Evolutionary conservation across 2,888 invertebrate genomes (phyloP), one percentile per base, ranked within the genome.

Genomic region (Diploptera punctata): DNA sequence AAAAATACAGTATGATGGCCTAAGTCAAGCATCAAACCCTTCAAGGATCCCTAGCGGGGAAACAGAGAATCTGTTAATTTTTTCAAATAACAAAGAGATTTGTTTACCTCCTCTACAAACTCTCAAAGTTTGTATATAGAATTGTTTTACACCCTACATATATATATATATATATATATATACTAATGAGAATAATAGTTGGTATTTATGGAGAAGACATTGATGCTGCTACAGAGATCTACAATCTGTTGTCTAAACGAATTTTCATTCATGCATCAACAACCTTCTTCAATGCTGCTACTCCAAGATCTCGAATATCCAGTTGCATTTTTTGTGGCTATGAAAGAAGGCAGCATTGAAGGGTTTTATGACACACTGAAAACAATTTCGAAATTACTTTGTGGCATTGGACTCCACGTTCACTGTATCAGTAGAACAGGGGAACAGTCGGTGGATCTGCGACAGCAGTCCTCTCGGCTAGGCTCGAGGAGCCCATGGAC

Each of bases 251-350:
- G 77, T 99, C 99, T 0, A 96, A 98, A 81, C 89, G 93, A 78
- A 98, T 94, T 86, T 99, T 99, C 81, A 99, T 98, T 0, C 99
- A 99, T 84, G 99, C 98, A 2, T 97, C 98, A 31, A 98, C 99
- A 0, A 99, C 99, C 0, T 87, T 99, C 38, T 99, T 98, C 82
- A 93, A 97, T 76, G 95, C 99, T 49, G 98, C 94, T 29, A 98
- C 99, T 1, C 90, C 89, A 18, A 87, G 90, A 38, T 97, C 98
- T 16, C 98, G 99, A 81, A 85, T 99, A 74, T n/a, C n/a, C 79
- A 90, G 98, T 57, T 99, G 99, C 82, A n/a, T 99, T 98, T 81
- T 86, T 99, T 24, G 82, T 99, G 73, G 95, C 97, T 7, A 98
- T 99, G 95, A 89, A 88, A 74, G 93, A 94, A 29, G 99, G 99